Conservation (phyloP, 2,113 vertebrate genomes). For the Lethenteron reissneri region DNA sequence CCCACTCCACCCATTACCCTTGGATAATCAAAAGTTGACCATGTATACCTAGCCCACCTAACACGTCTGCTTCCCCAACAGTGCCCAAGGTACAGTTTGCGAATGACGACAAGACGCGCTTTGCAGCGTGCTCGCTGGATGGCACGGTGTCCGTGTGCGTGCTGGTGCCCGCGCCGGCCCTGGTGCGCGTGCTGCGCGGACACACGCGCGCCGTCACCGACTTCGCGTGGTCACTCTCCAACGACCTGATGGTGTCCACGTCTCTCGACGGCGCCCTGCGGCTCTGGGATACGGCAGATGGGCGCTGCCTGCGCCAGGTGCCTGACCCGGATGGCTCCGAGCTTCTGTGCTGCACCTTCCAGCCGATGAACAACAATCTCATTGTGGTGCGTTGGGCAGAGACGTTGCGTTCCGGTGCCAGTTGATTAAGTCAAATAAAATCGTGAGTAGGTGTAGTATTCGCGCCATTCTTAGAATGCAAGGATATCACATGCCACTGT, state of each 20-base stretch:
- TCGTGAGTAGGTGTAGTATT: no score
- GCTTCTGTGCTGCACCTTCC: slow-evolving; percentile 74
- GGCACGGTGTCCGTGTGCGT: slow-evolving; percentile 65
- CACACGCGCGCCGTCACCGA: slow-evolving; percentile 52
- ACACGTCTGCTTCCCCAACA: slow-evolving; percentile 9
- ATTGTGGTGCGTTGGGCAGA: slow-evolving; percentile 43
- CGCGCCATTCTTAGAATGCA: no score
- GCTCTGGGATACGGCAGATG: slow-evolving; percentile 66
- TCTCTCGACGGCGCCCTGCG: slow-evolving; percentile 57
- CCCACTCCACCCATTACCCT: no score
- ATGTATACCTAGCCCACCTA: no score
- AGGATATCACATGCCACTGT: no score
- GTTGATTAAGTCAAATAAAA: no score
- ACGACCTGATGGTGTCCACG: slow-evolving; percentile 71
- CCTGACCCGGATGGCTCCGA: slow-evolving; percentile 53
- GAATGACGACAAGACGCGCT: slow-evolving; percentile 68
- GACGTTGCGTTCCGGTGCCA: no score
- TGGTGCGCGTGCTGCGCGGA: slow-evolving; percentile 50
- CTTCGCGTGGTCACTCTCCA: slow-evolving; percentile 81
- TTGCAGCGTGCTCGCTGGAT: slow-evolving; percentile 72
- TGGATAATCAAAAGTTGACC: no score
- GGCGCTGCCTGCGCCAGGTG: slow-evolving; percentile 67
- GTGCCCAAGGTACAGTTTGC: slow-evolving; percentile 71
- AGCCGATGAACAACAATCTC: slow-evolving; percentile 84
- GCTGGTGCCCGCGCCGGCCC: slow-evolving; percentile 45